phyloP scores from a whole-genome alignment of 92 coral and sea anemone species.

The Parazoanthus darwini region DNA sequence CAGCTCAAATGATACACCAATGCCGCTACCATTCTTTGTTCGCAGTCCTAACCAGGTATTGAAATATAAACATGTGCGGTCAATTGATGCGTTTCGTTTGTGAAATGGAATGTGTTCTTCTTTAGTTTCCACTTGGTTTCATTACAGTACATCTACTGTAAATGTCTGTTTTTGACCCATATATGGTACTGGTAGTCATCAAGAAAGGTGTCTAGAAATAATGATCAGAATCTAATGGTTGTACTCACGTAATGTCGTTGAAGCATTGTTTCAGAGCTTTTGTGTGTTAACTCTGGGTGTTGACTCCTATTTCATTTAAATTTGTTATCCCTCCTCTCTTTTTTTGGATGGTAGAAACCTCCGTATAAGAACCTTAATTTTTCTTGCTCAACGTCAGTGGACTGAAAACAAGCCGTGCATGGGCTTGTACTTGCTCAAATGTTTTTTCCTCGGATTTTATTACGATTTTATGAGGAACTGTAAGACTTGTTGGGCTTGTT shows the following conservation, averaged over 20 bases:
- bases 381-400: neutral
- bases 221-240: too few species aligned
- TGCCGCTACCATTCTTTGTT: slow-evolving; percentile 87
- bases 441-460: neutral
- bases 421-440: neutral
- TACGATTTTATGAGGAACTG: neutral
- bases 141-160: too few species aligned
- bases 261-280: too few species aligned
- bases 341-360: too few species aligned
- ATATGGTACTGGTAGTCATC: too few species aligned
- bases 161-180: too few species aligned
- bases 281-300: too few species aligned
- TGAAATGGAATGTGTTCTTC: neutral
- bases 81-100: neutral
- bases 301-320: too few species aligned
- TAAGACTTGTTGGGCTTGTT: neutral
- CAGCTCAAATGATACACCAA: slow-evolving; percentile 77
- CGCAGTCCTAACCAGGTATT: slow-evolving; percentile 96
- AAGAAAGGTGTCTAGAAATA: too few species aligned
- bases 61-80: neutral
- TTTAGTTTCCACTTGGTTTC: neutral
- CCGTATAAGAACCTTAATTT: neutral
- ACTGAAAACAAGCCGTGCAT: neutral
- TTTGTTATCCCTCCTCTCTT: too few species aligned
- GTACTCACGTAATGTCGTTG: too few species aligned